phyloP scores from a whole-genome alignment of 2,113 vertebrate species.

The Perca flavescens region DNA sequence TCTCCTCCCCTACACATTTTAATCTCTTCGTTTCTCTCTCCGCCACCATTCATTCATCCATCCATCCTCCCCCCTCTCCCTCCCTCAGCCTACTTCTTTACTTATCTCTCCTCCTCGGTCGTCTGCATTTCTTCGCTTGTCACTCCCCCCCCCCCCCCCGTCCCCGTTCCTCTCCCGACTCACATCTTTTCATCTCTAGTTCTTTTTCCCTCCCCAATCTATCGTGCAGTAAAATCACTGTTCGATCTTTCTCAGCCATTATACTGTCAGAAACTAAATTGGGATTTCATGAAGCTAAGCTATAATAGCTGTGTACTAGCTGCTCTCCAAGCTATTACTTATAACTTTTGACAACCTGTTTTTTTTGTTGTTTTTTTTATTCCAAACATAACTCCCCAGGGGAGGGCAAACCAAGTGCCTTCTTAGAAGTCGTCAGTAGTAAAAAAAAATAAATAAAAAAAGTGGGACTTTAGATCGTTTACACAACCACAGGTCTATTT shows the following conservation, averaged over 20 bases:
- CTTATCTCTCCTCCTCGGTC: conserved; percentile 15
- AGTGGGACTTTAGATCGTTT: neutral
- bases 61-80: conserved; percentile 15
- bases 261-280: conserved; percentile 30
- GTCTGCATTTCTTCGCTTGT: conserved; percentile 4
- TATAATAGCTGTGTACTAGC: neutral
- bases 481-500: neutral
- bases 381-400: neutral
- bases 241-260: conserved; percentile 12
- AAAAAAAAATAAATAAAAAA: neutral
- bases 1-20: conserved; percentile 46
- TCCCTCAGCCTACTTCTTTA: neutral
- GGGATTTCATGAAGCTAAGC: conserved; percentile 31
- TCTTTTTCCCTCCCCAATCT: conserved; percentile 16
- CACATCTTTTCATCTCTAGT: conserved; percentile 14
- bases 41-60: neutral
- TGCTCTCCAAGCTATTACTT: conserved; percentile 17
- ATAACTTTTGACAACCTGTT: neutral
- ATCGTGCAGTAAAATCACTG: conserved; percentile 13
- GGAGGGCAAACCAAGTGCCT: neutral
- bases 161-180: neutral
- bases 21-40: conserved; percentile 12
- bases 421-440: neutral
- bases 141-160: neutral
- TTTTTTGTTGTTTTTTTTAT: neutral